A percentile compares a stretch with the other conserved stretches of the same genome.
phyloP scores from a whole-genome alignment of 1,140 invertebrate genomes.

The Penaeus vannamei region DNA sequence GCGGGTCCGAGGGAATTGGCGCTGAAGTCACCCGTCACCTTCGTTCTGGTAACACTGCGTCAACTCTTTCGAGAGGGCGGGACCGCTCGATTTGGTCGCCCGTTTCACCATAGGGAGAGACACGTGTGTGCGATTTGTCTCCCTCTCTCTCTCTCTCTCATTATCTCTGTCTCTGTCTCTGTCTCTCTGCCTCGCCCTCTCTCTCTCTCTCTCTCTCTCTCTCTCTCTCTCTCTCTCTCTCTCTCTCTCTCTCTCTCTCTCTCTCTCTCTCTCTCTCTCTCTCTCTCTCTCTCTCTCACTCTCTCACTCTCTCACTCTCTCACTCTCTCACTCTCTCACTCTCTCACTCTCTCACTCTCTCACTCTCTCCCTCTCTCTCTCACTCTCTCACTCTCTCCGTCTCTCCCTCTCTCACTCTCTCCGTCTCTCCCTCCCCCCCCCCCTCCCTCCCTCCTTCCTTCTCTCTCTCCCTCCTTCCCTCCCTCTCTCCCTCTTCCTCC shows the following conservation, averaged over 20 bases:
- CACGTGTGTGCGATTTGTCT: neutral
- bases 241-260: neutral
- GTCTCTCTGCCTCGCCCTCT: neutral
- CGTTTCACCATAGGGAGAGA: neutral
- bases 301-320: neutral
- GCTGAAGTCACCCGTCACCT: no score
- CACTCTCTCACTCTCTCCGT: conserved; percentile 8
- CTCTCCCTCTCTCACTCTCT: conserved; percentile 27
- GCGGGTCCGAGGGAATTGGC: no score
- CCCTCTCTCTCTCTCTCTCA: conserved; percentile 24
- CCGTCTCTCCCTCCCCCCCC: neutral
- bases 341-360: neutral
- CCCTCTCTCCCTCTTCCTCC: neutral
- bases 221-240: neutral
- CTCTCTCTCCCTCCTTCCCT: neutral
- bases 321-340: neutral
- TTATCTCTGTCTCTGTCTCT: conserved; percentile 4
- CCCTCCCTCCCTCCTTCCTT: neutral
- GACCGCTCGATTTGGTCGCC: no score
- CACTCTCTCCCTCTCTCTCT: conserved; percentile 6
- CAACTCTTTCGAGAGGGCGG: no score
- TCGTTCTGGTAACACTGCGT: no score
- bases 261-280: neutral
- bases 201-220: neutral
- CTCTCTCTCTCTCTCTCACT: neutral